Conservation (phyloP, 2,797 vertebrate species). For the Chaetophractus vellerosus region DNA sequence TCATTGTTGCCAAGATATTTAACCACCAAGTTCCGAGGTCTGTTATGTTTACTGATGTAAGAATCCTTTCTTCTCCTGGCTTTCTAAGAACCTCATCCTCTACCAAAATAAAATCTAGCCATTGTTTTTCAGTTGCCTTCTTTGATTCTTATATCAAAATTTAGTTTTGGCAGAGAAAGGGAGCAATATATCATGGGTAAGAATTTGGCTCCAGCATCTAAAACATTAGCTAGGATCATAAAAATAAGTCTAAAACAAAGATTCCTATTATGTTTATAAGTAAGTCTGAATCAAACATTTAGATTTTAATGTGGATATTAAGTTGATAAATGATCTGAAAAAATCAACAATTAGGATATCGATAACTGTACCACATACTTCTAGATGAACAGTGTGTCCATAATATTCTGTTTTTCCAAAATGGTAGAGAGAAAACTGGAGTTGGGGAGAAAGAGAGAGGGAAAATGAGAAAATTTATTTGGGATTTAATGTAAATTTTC, state of each 20-base stretch:
- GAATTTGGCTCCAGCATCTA: not conserved
- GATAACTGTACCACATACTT: not conserved
- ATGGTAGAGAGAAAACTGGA: not conserved
- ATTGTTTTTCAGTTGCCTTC: not conserved
- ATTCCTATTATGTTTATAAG: not conserved
- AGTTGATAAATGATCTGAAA: not conserved
- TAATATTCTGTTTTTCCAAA: not conserved
- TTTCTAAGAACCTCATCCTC: slow-evolving; percentile 54
- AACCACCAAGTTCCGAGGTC: not conserved
- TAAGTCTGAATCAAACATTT: slow-evolving; percentile 1
- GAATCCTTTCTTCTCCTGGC: not conserved
- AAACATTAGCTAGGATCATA: not conserved
- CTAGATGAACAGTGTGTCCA: not conserved
- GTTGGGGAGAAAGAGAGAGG: no score
- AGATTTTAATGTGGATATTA: slow-evolving; percentile 20
- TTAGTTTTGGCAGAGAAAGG: not conserved
- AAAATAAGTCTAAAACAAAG: slow-evolving; percentile 26
- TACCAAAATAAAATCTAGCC: slow-evolving; percentile 28
- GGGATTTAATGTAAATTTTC: slow-evolving; percentile 8
- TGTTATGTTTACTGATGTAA: not conserved
- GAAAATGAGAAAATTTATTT: not conserved
- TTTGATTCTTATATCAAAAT: not conserved
- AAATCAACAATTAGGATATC: not conserved
- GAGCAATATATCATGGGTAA: not conserved
- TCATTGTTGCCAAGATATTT: slow-evolving; percentile 43